These are phyloP conservation scores for Ceyx margarethae DNA, from an alignment of 2,113 vertebrate species.

Conservation along the genomic window DNA sequence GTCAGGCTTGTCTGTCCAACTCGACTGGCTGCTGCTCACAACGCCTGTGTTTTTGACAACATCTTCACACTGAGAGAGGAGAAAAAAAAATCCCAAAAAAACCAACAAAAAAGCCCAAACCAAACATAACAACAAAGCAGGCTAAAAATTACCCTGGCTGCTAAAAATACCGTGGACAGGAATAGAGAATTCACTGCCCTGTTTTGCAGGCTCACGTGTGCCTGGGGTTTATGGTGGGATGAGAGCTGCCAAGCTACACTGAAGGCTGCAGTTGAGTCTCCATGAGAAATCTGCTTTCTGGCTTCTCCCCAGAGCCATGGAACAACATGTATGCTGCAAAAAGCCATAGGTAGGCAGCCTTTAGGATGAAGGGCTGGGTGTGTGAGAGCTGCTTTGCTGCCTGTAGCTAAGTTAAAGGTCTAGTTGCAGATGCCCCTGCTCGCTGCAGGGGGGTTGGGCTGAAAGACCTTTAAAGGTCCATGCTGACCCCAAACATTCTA, in stretches of 20 bases:
- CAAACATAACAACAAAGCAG: neutral
- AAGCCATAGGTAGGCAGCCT: neutral
- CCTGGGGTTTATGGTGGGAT: conserved; percentile 16
- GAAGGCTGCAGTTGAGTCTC: neutral
- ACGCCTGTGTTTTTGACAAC: neutral
- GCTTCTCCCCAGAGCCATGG: neutral
- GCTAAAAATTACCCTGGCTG: neutral
- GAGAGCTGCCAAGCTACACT: neutral
- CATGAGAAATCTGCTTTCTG: conserved; percentile 2
- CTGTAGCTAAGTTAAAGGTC: neutral
- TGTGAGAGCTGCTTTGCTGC: neutral
- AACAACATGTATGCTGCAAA: neutral
- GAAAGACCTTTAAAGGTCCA: neutral
- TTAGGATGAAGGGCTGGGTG: neutral
- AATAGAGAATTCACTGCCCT: conserved; percentile 17
- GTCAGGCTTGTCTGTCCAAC: neutral
- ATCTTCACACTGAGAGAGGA: neutral
- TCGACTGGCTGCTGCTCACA: neutral
- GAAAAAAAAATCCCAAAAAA: neutral
- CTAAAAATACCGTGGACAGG: conserved; percentile 36
- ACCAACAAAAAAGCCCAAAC: neutral
- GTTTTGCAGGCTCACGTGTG: conserved; percentile 12
- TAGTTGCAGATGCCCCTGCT: neutral
- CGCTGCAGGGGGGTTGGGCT: neutral
- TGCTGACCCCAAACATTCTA: neutral